These are phyloP conservation scores for Platorchestia sp. DNA, from an alignment of 1,140 invertebrate genomes.

Conservation along the genomic window DNA sequence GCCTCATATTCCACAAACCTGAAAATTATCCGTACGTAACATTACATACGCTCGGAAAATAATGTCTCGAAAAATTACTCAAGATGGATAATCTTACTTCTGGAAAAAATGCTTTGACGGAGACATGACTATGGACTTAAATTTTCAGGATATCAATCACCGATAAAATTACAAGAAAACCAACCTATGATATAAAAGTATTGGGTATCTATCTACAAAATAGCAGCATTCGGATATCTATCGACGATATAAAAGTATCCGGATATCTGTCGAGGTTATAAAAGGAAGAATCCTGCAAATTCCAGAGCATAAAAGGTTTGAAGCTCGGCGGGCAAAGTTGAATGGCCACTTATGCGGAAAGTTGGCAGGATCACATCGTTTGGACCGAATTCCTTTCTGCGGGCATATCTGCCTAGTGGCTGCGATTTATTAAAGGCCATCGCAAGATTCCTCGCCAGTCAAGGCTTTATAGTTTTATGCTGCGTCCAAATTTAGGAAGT, in stretches of 20 bases:
- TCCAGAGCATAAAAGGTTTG: constrained; percentile 34
- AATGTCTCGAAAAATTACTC: too few relatives aligned
- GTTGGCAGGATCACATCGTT: not conserved
- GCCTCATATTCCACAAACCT: too few relatives aligned
- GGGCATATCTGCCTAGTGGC: constrained; percentile 29
- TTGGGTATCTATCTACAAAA: not conserved
- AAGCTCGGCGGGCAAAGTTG: not conserved
- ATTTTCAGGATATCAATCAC: not conserved
- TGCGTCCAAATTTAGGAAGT: not conserved
- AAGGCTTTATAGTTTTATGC: constrained; percentile 23
- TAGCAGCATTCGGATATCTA: not conserved
- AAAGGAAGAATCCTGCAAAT: constrained; percentile 19
- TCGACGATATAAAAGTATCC: not conserved
- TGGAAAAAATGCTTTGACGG: too few relatives aligned
- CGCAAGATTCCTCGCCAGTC: constrained; percentile 4
- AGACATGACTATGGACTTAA: too few relatives aligned
- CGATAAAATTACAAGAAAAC: not conserved
- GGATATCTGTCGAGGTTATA: not conserved
- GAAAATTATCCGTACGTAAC: too few relatives aligned
- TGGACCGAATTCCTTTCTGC: constrained; percentile 38
- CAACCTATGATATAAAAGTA: not conserved
- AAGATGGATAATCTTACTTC: too few relatives aligned
- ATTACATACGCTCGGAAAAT: too few relatives aligned
- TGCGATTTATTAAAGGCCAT: constrained; percentile 26
- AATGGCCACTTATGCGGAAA: constrained; percentile 49